Evolutionary conservation across 2,888 invertebrate species (phyloP).

Genomic region (Tipula vernalis): DNA sequence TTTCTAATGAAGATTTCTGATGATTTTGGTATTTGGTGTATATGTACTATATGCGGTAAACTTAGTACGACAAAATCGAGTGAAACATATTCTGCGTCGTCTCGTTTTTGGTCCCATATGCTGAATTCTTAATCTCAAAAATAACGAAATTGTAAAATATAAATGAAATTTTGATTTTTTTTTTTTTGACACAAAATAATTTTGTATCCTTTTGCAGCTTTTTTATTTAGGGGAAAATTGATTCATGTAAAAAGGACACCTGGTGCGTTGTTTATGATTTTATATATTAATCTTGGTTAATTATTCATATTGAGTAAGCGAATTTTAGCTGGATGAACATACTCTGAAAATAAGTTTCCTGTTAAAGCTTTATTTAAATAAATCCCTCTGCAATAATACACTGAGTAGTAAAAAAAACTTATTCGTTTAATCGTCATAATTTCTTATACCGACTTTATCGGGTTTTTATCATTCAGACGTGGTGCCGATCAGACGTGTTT

Average conservation of each 20-base stretch:
- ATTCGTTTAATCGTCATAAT: no score
- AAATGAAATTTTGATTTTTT: neutral
- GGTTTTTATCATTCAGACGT: no score
- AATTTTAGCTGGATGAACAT: no score
- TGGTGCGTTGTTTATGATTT: neutral
- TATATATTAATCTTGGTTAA: neutral
- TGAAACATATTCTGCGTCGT: neutral
- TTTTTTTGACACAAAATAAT: neutral
- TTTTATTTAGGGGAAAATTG: neutral
- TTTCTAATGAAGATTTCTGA: neutral
- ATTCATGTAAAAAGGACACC: neutral
- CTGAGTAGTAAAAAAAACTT: no score
- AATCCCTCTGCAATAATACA: no score
- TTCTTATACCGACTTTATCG: no score
- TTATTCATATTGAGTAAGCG: no score
- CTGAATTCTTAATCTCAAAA: neutral
- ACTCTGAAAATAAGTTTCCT: no score
- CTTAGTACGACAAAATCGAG: neutral
- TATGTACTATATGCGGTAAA: neutral
- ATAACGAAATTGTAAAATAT: neutral
- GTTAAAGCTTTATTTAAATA: no score
- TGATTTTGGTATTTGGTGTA: neutral
- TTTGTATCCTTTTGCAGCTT: neutral
- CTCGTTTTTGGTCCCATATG: neutral
- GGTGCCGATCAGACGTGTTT: no score